Evolutionary conservation across 2,888 invertebrate genomes (phyloP), one percentile per base, ranked within the genome.

Genomic region (Standfussiana lucernea): DNA sequence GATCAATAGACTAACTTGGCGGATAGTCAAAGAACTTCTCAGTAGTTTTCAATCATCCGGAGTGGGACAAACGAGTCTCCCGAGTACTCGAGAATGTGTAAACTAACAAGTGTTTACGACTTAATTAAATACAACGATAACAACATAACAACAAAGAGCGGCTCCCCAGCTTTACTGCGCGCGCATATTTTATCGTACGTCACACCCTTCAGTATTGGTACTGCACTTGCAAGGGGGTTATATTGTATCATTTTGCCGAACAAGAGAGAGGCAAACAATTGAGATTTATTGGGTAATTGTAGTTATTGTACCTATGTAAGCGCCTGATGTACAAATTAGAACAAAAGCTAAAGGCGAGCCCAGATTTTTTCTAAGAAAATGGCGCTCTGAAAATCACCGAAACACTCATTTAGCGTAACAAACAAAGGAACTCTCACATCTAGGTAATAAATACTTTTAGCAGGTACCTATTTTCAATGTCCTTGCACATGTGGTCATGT

Each of bases 171-270:
- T n/a, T n/a, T n/a, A n/a, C n/a, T 40, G 65, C 65, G 65, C 65
- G 40, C 65, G 65, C 65, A 65, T 65, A 65, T 28, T n/a, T 65
- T 65, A 11, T n/a, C n/a, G 13, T n/a, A 35, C 37, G 45, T 15
- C n/a, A 3, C 15, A 37, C n/a, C 7, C 8, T 7, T 64, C 37
- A 64, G 64, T 64, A 15, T 37, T 40, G 18, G 40, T 18, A 8
- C n/a, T 65, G 40, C 40, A 65, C 65, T 40, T 65, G 65, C 28
- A 42, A 18, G 18, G 28, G 18, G 28, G 40, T 10, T 18, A n/a
- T 65, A 28, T 21, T 2, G 18, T 42, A 42, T 42, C 10, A 65
- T 10, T 65, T 28, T n/a, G n/a, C 1, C 40, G n/a, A n/a, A n/a
- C n/a, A n/a, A 10, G 6, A n/a, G 37, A 28, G 8, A 40, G 2